A percentile compares a stretch with the other conserved stretches of the same genome.
Evolutionary conservation across 1,140 invertebrate genomes (phyloP).

Genomic region (Orussus abietinus): DNA sequence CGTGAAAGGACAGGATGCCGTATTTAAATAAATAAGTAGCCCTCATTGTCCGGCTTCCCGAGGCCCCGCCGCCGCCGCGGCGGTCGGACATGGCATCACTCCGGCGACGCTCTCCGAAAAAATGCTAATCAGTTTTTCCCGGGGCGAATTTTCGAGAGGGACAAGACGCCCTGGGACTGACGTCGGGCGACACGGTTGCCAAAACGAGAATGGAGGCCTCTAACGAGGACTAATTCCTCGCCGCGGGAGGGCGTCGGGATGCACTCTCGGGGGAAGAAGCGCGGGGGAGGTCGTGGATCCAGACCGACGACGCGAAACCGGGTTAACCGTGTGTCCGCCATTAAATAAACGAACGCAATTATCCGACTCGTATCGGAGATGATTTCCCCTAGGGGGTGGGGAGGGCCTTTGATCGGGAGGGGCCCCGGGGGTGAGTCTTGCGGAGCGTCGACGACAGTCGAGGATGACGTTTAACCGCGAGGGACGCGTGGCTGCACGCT

Average conservation of each 20-base stretch:
- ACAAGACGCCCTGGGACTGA: background rate
- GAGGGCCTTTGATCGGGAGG: constrained; percentile 10
- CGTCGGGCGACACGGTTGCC: constrained; percentile 8
- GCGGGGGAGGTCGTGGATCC: background rate
- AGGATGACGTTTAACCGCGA: constrained; percentile 42
- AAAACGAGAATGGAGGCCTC: background rate
- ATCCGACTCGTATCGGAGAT: constrained; percentile 3
- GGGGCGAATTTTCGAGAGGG: too few relatives aligned
- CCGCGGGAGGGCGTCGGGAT: too few relatives aligned
- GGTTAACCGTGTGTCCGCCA: too few relatives aligned
- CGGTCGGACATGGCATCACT: too few relatives aligned
- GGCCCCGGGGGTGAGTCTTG: background rate
- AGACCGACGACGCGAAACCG: constrained; percentile 11
- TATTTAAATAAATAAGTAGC: constrained; percentile 44
- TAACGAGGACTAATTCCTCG: constrained; percentile 15
- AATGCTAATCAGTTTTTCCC: constrained; percentile 40
- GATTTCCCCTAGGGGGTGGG: too few relatives aligned
- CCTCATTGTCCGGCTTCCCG: constrained; percentile 31
- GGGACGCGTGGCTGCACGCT: constrained; percentile 48
- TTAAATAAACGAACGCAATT: constrained; percentile 12
- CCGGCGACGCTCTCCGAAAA: constrained; percentile 17
- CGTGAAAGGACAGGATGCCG: constrained; percentile 42
- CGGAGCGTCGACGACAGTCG: too few relatives aligned
- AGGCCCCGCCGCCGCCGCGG: too few relatives aligned
- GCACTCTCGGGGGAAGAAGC: background rate